Evolutionary conservation across 2,888 invertebrate genomes (phyloP).

Genomic region (Artemia sinica): DNA sequence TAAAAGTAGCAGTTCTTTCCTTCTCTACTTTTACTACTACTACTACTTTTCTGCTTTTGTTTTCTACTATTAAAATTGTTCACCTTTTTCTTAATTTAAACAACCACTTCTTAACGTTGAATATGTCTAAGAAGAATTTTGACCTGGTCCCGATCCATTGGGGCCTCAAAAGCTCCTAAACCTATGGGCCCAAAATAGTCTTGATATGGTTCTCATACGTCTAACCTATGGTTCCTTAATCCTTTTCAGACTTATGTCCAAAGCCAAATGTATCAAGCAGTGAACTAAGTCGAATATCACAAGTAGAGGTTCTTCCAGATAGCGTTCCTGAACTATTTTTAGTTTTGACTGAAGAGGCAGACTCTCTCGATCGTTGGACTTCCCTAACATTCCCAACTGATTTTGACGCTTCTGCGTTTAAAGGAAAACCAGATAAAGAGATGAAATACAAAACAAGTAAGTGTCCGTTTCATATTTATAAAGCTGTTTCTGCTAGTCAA

Average conservation of each 20-base stretch:
- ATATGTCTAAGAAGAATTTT: no score
- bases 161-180: no score
- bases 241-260: conserved; percentile 62
- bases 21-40: no score
- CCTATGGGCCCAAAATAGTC: neutral
- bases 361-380: conserved; percentile 60
- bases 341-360: conserved; percentile 59
- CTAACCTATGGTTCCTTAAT: neutral
- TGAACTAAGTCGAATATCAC: conserved; percentile 55
- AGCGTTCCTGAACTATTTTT: conserved; percentile 66
- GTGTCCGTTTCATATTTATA: conserved; percentile 29
- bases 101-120: no score
- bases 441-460: conserved; percentile 52
- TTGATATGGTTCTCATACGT: neutral
- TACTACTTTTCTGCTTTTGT: no score
- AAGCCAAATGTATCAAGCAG: conserved; percentile 59
- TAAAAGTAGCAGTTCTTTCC: no score
- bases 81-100: no score
- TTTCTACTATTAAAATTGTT: no score
- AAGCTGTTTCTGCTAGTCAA: no score
- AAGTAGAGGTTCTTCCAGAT: conserved; percentile 60
- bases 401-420: conserved; percentile 46
- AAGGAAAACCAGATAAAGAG: conserved; percentile 48
- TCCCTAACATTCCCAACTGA: conserved; percentile 50
- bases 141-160: no score